Percentiles rank a stretch among this genome's conserved stretches.
Evolutionary conservation across 2,888 invertebrate species (phyloP).

Genomic region (Drosophila algonquin): DNA sequence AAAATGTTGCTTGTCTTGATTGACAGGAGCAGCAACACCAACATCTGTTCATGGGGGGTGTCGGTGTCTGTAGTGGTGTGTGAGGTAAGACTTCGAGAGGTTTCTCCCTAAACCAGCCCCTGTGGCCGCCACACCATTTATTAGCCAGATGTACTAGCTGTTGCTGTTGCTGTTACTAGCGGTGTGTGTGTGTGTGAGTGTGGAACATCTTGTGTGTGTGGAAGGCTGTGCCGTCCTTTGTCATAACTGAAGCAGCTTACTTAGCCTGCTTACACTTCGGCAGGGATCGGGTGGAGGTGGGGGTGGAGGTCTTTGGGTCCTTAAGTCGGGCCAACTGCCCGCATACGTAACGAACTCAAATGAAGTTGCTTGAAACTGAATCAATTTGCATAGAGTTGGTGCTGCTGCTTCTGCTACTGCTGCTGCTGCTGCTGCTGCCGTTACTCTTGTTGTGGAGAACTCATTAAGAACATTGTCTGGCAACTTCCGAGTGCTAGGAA

Average conservation of each 20-base stretch:
- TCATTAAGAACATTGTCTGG: constrained; percentile 59
- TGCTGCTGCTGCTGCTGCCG: constrained; percentile 30
- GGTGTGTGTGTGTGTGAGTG: neutral
- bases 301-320: constrained; percentile 1
- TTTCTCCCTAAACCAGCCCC: constrained; percentile 24
- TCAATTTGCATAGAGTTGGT: constrained; percentile 69
- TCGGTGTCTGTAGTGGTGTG: neutral
- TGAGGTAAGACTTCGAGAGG: constrained; percentile 5
- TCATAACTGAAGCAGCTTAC: constrained; percentile 50
- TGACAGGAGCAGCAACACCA: constrained; percentile 55
- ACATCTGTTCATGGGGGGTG: constrained; percentile 7
- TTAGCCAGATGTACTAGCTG: constrained; percentile 46
- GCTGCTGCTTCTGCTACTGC: no score
- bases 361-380: constrained; percentile 66
- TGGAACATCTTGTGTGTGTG: constrained; percentile 23
- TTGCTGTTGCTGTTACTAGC: neutral
- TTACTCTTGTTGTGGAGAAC: constrained; percentile 47
- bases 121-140: constrained; percentile 65
- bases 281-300: neutral
- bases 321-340: constrained; percentile 42
- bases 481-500: constrained; percentile 29
- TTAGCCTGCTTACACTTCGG: constrained; percentile 30
- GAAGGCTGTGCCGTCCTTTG: constrained; percentile 42
- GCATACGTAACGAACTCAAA: constrained; percentile 75
- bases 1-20: constrained; percentile 70